These are phyloP conservation scores for Leucopsar rothschildi DNA, from an alignment of 2,113 vertebrate species.

Conservation along the genomic window DNA sequence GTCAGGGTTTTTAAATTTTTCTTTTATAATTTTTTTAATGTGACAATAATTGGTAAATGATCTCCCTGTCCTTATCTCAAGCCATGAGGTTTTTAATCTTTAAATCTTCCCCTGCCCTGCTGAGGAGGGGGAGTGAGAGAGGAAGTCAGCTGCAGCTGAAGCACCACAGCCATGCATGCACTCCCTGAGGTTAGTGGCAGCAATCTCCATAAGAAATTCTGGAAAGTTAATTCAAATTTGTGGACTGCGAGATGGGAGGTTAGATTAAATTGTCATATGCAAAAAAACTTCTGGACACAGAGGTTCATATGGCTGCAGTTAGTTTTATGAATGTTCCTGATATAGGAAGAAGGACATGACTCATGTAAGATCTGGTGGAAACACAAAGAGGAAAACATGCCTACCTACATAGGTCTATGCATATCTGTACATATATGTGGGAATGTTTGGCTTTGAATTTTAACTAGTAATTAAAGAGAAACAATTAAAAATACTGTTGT, in stretches of 20 bases:
- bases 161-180: not conserved
- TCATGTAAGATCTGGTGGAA: not conserved
- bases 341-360: not conserved
- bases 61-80: not conserved
- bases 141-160: not conserved
- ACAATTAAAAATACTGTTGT: not conserved
- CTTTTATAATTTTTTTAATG: not conserved
- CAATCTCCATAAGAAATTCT: not conserved
- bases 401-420: not conserved
- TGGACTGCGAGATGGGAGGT: not conserved
- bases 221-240: not conserved
- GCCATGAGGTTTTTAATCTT: not conserved
- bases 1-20: fast-evolving
- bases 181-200: not conserved
- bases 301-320: not conserved
- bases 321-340: not conserved
- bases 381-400: not conserved
- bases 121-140: not conserved
- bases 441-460: not conserved
- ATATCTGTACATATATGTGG: not conserved
- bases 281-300: not conserved
- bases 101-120: not conserved
- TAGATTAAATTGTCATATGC: not conserved
- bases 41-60: not conserved
- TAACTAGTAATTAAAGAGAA: not conserved